These are phyloP conservation scores for Erpobdella octoculata DNA, from an alignment of 2,888 invertebrate species.

Conservation along the genomic window DNA sequence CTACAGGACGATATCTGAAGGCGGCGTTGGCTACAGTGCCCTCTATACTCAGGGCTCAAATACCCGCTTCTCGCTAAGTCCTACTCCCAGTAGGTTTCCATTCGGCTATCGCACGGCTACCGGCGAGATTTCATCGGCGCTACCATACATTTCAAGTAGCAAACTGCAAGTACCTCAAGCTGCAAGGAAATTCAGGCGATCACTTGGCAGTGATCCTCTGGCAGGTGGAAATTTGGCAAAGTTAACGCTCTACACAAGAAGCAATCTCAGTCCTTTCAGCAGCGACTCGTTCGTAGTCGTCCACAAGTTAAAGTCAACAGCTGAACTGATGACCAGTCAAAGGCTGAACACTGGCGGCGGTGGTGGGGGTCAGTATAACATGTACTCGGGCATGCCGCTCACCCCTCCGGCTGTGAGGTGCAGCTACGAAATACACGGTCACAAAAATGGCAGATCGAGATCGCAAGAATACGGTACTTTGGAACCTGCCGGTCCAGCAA, in stretches of 20 bases:
- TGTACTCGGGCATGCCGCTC: not conserved
- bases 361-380: no score
- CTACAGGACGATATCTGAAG: not conserved
- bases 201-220: not conserved
- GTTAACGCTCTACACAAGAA: not conserved
- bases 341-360: not conserved
- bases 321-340: slow-evolving; percentile 45
- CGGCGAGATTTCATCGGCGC: no score
- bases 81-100: no score
- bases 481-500: not conserved
- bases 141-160: no score
- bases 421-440: not conserved
- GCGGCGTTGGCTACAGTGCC: not conserved
- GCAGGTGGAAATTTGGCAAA: not conserved
- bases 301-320: slow-evolving; percentile 45
- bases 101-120: no score
- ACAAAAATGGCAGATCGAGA: slow-evolving; percentile 1
- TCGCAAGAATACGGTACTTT: not conserved
- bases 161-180: no score
- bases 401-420: not conserved
- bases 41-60: not conserved
- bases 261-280: not conserved
- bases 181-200: no score
- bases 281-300: slow-evolving; percentile 29
- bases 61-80: not conserved